Evolutionary conservation across 2,113 vertebrate genomes (phyloP), one percentile per base, ranked within the genome.

Genomic region (Leptosomus discolor): DNA sequence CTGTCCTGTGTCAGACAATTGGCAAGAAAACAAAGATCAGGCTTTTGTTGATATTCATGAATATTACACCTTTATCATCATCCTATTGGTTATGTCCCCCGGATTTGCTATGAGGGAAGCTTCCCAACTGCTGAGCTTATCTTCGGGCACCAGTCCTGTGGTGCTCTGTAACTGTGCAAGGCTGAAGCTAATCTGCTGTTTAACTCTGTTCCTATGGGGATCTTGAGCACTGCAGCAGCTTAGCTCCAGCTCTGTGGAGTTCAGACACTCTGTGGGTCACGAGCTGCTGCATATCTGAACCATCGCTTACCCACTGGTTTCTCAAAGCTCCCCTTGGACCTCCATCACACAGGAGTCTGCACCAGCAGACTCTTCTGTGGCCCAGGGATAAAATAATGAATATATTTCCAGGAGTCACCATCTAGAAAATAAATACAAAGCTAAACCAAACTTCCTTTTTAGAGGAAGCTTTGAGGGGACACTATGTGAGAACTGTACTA

Each of bases 151-250:
- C 80, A 97, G 88, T 85, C 27, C 69, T 94, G 56, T 48, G 65
- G 73, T 61, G 64, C 69, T 89, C 36, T 41, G 46, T 23, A 90
- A 15, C 64, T 48, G 68, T 0, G 1, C 24, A 37, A 64, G 60
- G 64, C 73, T 94, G 85, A 76, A 84, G 86, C 9, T 95, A 95
- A 92, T 95, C 94, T 91, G 56, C 76, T 88, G 68, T 91, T 92
- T 84, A 92, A 57, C 71, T 45, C 51, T 9, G 34, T 7, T 95
- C 85, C 95, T 92, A 0, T 46, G 83, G 82, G 97, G 65, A 79
- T 80, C 63, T 46, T 0, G 30, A 92, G 80, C 48, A 34, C 48
- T 57, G 74, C 73, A 85, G 83, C 69, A 82, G 82, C 46, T 94
- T 43, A 85, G 88, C 1, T 12, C 58, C 61, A 58, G 39, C 83